Base-by-base conservation (phyloP, 1,140 invertebrate species). In the Chrysopa pallens region DNA sequence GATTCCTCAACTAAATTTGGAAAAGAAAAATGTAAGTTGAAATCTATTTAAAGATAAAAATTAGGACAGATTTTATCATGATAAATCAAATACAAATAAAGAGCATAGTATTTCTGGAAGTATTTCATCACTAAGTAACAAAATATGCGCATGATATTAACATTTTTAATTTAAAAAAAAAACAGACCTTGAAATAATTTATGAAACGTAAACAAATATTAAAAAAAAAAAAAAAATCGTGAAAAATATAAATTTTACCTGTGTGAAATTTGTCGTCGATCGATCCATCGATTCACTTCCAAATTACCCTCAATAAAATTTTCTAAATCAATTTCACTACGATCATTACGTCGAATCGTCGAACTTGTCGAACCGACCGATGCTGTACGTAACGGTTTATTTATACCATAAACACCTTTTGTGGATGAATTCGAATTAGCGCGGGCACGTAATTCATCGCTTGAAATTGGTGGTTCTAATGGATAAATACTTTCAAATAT, bases 181-280 rank as follows among this genome's bases (percentile, higher is more conserved):
- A n/a, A n/a, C n/a, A n/a, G n/a, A 23, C 17, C 17, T 23, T 23
- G 17, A 23, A 23, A 23, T 5, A 23, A 23, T 23, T 23, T 23
- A 23, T 23, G 2, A 23, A 23, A 23, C 17, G 17, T 23, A 23
- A 23, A 23, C 17, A 23, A 23, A n/a, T n/a, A n/a, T n/a, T n/a
- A n/a, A n/a, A n/a, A n/a, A n/a, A n/a, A n/a, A n/a, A 23, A 23
- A 23, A 23, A 23, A 23, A 23, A 23, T 23, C 5, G 5, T 5
- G 5, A 23, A 23, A 23, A 23, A 23, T 5, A 23, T 2, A 23
- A 23, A 23, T 9, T 13, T 52, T 68, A 76, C 74, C 74, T 76
- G 65, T 75, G 73, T 39, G 65, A 61, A 8, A 73, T 54, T 42
- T 67, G 66, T 45, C 74, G 67, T 45, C 67, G 68, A 57, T 75